Evolutionary conservation across 2,888 invertebrate species (phyloP), one percentile per base, ranked within the genome.

Genomic region (Callosobruchus maculatus): DNA sequence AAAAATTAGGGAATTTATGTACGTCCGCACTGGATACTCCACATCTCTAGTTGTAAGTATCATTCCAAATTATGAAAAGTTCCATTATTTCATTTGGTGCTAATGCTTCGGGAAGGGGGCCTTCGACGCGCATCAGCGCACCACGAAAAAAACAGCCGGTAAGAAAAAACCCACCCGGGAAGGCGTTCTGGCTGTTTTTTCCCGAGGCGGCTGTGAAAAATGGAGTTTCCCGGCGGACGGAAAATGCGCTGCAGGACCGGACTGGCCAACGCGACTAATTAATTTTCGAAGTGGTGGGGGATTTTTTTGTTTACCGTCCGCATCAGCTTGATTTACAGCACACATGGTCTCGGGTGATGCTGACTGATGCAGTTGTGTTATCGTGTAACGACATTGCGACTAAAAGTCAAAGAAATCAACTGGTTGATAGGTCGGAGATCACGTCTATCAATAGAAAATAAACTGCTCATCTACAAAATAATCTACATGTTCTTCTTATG

Each of bases 51-150:
- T n/a, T n/a, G n/a, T n/a, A n/a, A n/a, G n/a, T n/a, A n/a, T n/a
- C n/a, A n/a, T n/a, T n/a, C n/a, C n/a, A n/a, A n/a, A n/a, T n/a
- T n/a, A n/a, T n/a, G n/a, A n/a, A n/a, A n/a, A n/a, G n/a, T 77
- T 78, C 77, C 78, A 79, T 79, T 80, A 79, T 81, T 79, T 79
- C 75, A 78, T 78, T 76, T 77, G 74, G 81, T 79, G 82, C 80
- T 82, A 82, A 82, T 81, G 82, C 81, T 80, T 81, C 81, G 74
- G 82, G 72, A 71, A 75, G 75, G 30, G 69, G 67, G 30, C 4
- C 49, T 49, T 49, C 49, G 1, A 18, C 1, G 7, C 49, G 49
- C 71, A 30, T 67, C 67, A 71, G 74, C 70, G n/a, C 68, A 26
- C n/a, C 68, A 70, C 31, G 20, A 18, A 70, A 22, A 67, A 67